Evolutionary conservation across 2,113 vertebrate genomes (phyloP).

Genomic region (Taurulus bubalis): DNA sequence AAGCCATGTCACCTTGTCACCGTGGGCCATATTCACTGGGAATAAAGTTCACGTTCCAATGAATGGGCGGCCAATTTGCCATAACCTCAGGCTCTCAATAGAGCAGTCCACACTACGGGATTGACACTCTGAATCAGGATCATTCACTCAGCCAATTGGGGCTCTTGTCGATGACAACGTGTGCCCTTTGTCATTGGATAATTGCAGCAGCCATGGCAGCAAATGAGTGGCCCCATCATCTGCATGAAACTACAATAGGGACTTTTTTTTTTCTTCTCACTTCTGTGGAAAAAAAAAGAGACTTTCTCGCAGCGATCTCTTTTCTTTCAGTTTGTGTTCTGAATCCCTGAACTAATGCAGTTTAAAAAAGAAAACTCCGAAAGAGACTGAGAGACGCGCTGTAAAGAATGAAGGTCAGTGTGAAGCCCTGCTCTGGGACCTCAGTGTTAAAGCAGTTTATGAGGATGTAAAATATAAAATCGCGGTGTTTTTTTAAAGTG

Average conservation of each 20-base stretch:
- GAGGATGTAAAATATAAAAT: constrained; percentile 43
- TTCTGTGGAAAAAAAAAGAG: background rate
- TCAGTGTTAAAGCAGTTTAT: constrained; percentile 20
- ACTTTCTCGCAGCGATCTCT: background rate
- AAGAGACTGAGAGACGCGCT: background rate
- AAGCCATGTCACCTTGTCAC: background rate
- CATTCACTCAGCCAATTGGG: background rate
- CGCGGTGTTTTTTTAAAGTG: constrained; percentile 32
- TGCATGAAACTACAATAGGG: background rate
- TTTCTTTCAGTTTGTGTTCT: background rate
- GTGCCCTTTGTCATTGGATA: background rate
- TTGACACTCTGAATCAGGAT: background rate
- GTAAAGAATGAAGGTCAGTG: constrained; percentile 44
- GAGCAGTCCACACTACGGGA: background rate
- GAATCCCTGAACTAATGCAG: constrained; percentile 9
- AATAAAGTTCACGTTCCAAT: constrained; percentile 21
- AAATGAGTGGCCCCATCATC: background rate
- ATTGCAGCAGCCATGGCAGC: constrained; percentile 10
- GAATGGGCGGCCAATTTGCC: background rate
- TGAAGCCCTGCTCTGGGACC: constrained; percentile 23
- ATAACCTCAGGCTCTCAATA: background rate
- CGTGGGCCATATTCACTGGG: background rate
- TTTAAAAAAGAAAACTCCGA: background rate
- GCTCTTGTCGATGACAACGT: background rate
- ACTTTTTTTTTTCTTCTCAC: background rate